Evolutionary conservation across 2,888 invertebrate species (phyloP).

Genomic region (Carterocephalus palaemon): DNA sequence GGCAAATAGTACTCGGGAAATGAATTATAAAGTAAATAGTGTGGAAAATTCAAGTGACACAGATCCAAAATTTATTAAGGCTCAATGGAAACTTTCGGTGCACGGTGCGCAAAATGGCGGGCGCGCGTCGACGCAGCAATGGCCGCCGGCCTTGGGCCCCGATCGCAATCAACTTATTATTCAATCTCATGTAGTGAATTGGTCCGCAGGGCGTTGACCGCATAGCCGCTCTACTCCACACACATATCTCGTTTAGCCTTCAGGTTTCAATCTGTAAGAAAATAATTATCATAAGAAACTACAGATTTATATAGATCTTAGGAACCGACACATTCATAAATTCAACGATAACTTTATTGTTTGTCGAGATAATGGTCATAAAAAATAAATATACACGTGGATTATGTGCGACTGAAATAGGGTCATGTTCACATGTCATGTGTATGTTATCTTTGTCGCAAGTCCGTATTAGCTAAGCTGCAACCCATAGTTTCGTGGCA

Average conservation of each 20-base stretch:
- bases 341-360: too few relatives aligned
- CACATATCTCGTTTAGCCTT: conserved; percentile 21
- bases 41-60: conserved; percentile 7
- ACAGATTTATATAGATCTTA: too few relatives aligned
- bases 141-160: conserved; percentile 70
- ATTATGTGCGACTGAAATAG: too few relatives aligned
- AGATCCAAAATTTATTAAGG: conserved; percentile 6
- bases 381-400: too few relatives aligned
- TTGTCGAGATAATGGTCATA: too few relatives aligned
- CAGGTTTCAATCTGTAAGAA: conserved; percentile 4
- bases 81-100: conserved; percentile 35
- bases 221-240: conserved; percentile 49
- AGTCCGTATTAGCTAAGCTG: too few relatives aligned
- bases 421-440: too few relatives aligned
- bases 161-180: conserved; percentile 77
- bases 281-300: background rate
- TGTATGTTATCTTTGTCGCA: too few relatives aligned
- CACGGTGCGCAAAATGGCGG: conserved; percentile 63
- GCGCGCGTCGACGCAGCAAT: conserved; percentile 56
- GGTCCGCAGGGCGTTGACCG: conserved; percentile 72
- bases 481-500: too few relatives aligned
- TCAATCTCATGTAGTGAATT: conserved; percentile 79
- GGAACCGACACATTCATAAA: too few relatives aligned
- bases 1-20: background rate
- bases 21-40: background rate